A percentile compares a stretch with the other conserved stretches of the same genome.
These are phyloP conservation scores for Lycocerus yunnanus DNA, from an alignment of 2,888 invertebrate species.

Conservation along the genomic window DNA sequence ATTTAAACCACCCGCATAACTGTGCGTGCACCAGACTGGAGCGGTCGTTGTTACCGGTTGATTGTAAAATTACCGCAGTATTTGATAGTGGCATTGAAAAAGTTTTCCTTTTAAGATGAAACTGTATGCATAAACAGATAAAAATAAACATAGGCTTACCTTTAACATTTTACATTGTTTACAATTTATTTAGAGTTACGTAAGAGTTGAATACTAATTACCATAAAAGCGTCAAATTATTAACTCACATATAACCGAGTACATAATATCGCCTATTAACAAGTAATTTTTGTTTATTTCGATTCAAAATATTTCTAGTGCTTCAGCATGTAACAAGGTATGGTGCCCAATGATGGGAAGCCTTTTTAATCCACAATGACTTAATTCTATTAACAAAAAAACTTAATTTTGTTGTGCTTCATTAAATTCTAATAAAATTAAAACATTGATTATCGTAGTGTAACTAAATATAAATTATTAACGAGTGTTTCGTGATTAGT, in stretches of 20 bases:
- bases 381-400: neutral
- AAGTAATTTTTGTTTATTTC: neutral
- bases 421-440: neutral
- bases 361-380: neutral
- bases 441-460: neutral
- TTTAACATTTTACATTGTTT: neutral
- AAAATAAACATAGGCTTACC: neutral
- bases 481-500: neutral
- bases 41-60: neutral
- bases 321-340: neutral
- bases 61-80: neutral
- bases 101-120: neutral
- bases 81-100: neutral
- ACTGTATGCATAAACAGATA: neutral
- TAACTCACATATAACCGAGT: neutral
- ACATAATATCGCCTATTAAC: neutral
- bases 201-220: neutral
- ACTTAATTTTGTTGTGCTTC: neutral
- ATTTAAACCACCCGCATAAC: neutral
- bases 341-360: neutral
- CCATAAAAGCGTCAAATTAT: neutral
- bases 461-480: neutral
- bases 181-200: neutral
- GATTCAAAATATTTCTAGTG: neutral
- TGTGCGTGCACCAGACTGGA: neutral